Evolutionary conservation across 2,113 vertebrate genomes (phyloP).

Genomic region (Gymnobelideus leadbeateri): DNA sequence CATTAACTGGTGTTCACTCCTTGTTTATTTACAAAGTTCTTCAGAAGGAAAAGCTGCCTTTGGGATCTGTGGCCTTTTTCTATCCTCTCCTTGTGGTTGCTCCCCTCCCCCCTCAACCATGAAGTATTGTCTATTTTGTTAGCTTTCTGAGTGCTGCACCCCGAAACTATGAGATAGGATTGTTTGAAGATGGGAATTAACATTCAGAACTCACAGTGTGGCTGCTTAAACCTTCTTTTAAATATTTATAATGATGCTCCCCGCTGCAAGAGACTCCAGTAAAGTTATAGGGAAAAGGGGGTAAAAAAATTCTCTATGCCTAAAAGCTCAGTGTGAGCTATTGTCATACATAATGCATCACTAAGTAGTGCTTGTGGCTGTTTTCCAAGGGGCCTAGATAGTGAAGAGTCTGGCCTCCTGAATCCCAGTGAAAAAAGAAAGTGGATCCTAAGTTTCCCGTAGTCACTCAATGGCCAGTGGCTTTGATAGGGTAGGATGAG

Average conservation of each 20-base stretch:
- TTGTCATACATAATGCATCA: constrained; percentile 60
- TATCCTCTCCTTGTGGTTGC: not conserved
- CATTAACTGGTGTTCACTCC: not conserved
- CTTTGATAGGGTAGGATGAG: not conserved
- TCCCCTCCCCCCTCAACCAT: not conserved
- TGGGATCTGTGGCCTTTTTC: not conserved
- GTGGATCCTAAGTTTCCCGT: not conserved
- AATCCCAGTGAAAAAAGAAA: not conserved
- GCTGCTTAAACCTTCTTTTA: constrained; percentile 61
- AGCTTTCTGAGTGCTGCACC: constrained; percentile 15
- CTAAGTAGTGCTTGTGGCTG: constrained; percentile 56
- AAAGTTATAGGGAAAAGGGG: not conserved
- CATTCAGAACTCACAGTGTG: constrained; percentile 34
- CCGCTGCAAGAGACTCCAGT: constrained; percentile 55
- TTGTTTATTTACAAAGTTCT: not conserved
- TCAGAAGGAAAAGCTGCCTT: too few relatives aligned
- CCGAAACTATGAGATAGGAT: constrained; percentile 57
- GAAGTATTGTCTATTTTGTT: constrained; percentile 22
- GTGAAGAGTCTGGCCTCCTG: not conserved
- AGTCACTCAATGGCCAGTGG: not conserved
- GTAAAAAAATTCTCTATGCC: not conserved
- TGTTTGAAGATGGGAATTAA: constrained; percentile 46
- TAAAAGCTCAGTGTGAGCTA: constrained; percentile 62
- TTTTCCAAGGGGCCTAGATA: not conserved
- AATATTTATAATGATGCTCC: constrained; percentile 65